These are phyloP conservation scores for Thripadectes ignobilis DNA, from an alignment of 2,797 vertebrate species.

Conservation along the genomic window DNA sequence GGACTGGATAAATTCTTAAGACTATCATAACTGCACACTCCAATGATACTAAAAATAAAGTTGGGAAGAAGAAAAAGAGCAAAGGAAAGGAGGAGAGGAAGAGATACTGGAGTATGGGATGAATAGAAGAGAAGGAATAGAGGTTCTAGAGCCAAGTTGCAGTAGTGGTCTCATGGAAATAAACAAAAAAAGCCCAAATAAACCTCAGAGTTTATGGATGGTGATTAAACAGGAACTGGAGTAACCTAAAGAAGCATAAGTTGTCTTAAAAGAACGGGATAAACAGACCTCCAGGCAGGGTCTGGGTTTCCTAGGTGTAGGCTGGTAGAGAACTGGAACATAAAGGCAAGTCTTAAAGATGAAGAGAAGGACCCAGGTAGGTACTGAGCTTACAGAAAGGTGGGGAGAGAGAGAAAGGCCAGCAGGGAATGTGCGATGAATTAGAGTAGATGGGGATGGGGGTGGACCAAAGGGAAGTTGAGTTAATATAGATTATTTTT, in stretches of 20 bases:
- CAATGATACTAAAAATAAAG: background rate
- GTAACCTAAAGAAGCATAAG: background rate
- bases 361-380: background rate
- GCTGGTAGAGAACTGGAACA: background rate
- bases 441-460: background rate
- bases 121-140: background rate
- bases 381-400: background rate
- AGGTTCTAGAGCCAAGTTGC: background rate
- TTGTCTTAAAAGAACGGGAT: background rate
- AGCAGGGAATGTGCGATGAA: accelerated
- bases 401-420: background rate
- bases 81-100: background rate
- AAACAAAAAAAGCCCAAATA: background rate
- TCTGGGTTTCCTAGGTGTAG: background rate
- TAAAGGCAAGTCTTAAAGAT: background rate
- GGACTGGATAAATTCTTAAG: background rate
- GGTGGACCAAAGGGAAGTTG: background rate
- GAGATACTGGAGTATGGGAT: background rate
- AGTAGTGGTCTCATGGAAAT: background rate
- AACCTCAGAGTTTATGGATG: background rate
- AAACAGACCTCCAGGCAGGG: background rate
- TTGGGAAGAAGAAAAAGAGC: background rate
- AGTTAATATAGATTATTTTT: background rate
- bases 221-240: background rate
- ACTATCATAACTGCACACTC: background rate